Base-by-base conservation (phyloP, 2,888 invertebrate species). In the Lydus trimaculatus region DNA sequence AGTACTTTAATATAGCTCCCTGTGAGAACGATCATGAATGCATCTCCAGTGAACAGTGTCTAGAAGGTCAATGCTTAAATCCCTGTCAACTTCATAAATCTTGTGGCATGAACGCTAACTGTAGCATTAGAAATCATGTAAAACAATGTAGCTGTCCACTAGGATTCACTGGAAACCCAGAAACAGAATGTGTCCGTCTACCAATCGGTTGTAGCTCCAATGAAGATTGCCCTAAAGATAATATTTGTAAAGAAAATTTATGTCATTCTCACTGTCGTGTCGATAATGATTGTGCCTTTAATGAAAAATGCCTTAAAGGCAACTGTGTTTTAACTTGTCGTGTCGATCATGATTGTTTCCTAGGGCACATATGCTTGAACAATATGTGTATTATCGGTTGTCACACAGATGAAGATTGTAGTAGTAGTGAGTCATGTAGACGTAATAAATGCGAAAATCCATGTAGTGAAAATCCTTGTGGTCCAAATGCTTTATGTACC, bases 321-420 rank as follows among this genome's bases (percentile, higher is more conserved):
- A 91, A 91, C 78, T 97, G 96, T 83, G 90, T 94, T 90, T 90
- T 96, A 67, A 96, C 96, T 3, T 97, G 97, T 81, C 91, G 95
- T 61, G 91, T 95, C 0, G 96, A 96, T 82, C 95, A 96, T 79
- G 96, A 97, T 79, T 97, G 96, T 79, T 96, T 96, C 90, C 87
- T 96, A 68, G 96, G 96, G 0, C 95, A 96, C 79, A 94, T 96
- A 74, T 97, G 97, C 80, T 85, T 95, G 66, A 90, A 91, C 79
- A 95, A 94, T 79, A 93, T 93, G 86, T 96, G 96, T 80, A 89
- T 93, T 68, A 92, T 92, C 75, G 96, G 96, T 48, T 97, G 96
- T 81, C 91, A 94, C 74, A 90, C 90, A 20, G 94, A 96, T 79
- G 95, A 94, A 76, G 96, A 97, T 82, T 96, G 96, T 83, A 92